phyloP scores from a whole-genome alignment of 2,888 invertebrate genomes.

The Vanessa cardui region DNA sequence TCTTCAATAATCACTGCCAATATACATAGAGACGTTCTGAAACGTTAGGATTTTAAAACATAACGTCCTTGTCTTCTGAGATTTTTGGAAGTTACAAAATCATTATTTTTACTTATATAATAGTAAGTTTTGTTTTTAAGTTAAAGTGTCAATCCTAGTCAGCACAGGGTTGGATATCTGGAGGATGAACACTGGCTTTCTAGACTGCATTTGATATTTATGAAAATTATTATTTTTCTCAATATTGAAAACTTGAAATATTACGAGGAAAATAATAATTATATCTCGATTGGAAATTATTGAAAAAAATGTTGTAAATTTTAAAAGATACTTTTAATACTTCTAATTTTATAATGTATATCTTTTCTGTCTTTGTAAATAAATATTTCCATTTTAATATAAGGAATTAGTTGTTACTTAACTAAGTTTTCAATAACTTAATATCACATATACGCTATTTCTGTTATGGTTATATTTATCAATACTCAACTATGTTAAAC shows the following conservation, averaged over 20 bases:
- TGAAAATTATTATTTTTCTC: constrained; percentile 6
- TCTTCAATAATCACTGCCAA: constrained; percentile 72
- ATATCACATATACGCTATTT: constrained; percentile 31
- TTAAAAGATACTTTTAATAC: constrained; percentile 12
- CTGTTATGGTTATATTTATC: constrained; percentile 35
- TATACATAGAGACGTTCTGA: constrained; percentile 44
- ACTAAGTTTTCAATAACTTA: constrained; percentile 30
- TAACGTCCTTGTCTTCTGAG: constrained; percentile 3
- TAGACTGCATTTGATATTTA: constrained; percentile 14
- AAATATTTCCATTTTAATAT: constrained; percentile 10
- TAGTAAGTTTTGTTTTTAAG: constrained; percentile 46
- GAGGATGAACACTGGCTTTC: constrained; percentile 2
- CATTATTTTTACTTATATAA: constrained; percentile 32
- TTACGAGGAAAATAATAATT: constrained; percentile 1
- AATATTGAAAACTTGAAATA: background rate
- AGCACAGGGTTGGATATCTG: constrained; percentile 74
- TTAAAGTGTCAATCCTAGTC: constrained; percentile 77
- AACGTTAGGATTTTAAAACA: constrained; percentile 18
- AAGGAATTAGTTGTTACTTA: constrained; percentile 6
- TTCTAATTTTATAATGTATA: constrained; percentile 9
- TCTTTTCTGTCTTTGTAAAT: constrained; percentile 27
- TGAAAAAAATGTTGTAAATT: constrained; percentile 13
- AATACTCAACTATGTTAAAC: constrained; percentile 48
- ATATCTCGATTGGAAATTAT: constrained; percentile 8
- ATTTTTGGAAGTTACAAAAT: constrained; percentile 37